Conservation (phyloP, 2,797 vertebrate species). For the Gallinago stenura region DNA sequence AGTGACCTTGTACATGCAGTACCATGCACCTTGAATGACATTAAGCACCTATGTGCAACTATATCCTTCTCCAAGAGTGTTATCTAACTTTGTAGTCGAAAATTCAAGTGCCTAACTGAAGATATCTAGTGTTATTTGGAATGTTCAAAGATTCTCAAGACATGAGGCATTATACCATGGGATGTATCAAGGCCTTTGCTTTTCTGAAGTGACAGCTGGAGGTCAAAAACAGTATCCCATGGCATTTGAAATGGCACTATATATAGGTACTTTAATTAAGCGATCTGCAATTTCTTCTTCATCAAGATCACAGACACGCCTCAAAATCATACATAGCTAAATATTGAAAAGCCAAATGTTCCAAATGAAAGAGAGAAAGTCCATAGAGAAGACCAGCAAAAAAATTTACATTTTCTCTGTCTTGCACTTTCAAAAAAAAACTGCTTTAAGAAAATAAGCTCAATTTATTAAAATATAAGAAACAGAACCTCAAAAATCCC, state of each 20-base stretch:
- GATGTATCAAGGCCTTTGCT: background rate
- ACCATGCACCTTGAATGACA: background rate
- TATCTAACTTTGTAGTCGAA: background rate
- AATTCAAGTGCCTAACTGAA: background rate
- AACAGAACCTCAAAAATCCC: background rate
- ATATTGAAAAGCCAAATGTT: background rate
- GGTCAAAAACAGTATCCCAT: background rate
- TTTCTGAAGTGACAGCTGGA: background rate
- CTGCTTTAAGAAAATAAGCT: background rate
- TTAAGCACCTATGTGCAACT: background rate
- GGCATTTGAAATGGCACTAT: background rate
- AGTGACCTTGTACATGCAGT: background rate
- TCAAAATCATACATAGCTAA: background rate
- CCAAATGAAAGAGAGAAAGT: background rate
- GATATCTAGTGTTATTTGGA: background rate
- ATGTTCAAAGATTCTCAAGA: background rate
- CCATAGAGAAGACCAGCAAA: background rate
- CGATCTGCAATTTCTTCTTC: background rate
- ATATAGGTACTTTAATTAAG: background rate
- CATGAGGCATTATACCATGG: background rate
- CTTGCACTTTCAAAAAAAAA: background rate
- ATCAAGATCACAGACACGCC: accelerated
- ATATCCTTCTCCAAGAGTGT: background rate
- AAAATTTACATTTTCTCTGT: background rate
- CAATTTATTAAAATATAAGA: background rate